These are phyloP conservation scores for Cheirogaleus medius DNA, from an alignment of 2,113 vertebrate genomes.

Conservation along the genomic window DNA sequence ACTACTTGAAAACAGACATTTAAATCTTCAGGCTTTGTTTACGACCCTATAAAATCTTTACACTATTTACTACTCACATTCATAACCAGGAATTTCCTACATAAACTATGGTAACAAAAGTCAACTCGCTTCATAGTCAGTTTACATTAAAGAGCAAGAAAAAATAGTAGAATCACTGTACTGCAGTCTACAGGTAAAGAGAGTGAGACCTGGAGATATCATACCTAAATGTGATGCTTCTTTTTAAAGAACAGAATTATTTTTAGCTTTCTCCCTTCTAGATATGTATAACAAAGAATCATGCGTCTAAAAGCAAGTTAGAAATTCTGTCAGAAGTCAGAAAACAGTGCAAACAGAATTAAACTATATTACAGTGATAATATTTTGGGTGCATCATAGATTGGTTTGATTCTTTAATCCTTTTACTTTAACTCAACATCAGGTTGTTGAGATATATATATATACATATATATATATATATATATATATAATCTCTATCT, in stretches of 20 bases:
- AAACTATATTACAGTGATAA: not conserved
- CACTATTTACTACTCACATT: not conserved
- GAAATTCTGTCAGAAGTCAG: not conserved
- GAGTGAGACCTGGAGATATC: not conserved
- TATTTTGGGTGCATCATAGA: not conserved
- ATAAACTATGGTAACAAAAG: not conserved
- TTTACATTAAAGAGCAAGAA: not conserved
- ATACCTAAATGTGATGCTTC: not conserved
- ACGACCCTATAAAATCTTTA: not conserved
- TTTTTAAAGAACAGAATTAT: not conserved
- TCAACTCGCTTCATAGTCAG: not conserved
- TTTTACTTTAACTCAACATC: not conserved
- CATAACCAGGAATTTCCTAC: not conserved
- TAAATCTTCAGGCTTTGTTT: not conserved
- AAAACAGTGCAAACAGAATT: not conserved
- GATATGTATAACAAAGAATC: not conserved
- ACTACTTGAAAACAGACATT: not conserved
- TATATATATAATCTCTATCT: not conserved
- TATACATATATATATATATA: not conserved
- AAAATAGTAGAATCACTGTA: not conserved
- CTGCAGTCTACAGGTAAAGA: not conserved
- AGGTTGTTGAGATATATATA: not conserved
- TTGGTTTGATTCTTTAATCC: not conserved
- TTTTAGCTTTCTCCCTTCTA: not conserved
- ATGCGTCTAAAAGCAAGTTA: not conserved